phyloP scores from a whole-genome alignment of 2,797 vertebrate genomes.

The Sebastes diploproa region DNA sequence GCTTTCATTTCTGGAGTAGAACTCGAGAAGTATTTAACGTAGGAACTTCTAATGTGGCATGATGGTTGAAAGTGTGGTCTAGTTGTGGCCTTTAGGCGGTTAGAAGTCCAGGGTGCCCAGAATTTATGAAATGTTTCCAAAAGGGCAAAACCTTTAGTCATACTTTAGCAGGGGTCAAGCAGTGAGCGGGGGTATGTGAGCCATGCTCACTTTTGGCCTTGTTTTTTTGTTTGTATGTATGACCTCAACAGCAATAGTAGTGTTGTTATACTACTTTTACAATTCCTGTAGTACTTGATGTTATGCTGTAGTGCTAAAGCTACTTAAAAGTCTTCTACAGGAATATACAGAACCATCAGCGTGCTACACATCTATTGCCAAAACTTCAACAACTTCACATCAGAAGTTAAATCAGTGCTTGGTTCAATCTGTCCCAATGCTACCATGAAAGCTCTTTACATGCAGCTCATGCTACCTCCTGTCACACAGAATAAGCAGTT shows the following conservation, averaged over 20 bases:
- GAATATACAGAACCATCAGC: background rate
- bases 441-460: slow-evolving; percentile 15
- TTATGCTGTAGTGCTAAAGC: background rate
- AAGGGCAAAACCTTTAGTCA: too few species aligned
- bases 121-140: fast-evolving
- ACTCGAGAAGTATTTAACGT: too few species aligned
- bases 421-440: background rate
- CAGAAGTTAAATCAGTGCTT: background rate
- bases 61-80: fast-evolving
- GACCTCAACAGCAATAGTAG: background rate
- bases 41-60: too few species aligned
- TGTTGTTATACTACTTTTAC: background rate
- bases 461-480: slow-evolving; percentile 15
- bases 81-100: too few species aligned
- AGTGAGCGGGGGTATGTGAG: too few species aligned
- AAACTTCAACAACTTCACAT: background rate
- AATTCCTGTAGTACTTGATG: background rate
- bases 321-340: background rate
- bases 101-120: too few species aligned
- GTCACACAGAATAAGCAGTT: slow-evolving; percentile 31
- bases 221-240: background rate
- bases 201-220: too few species aligned
- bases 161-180: too few species aligned
- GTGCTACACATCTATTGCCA: background rate
- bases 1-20: fast-evolving